A percentile compares a stretch with the other conserved stretches of the same genome.
These are phyloP conservation scores for Aythya baeri DNA, from an alignment of 2,113 vertebrate genomes.

Conservation along the genomic window DNA sequence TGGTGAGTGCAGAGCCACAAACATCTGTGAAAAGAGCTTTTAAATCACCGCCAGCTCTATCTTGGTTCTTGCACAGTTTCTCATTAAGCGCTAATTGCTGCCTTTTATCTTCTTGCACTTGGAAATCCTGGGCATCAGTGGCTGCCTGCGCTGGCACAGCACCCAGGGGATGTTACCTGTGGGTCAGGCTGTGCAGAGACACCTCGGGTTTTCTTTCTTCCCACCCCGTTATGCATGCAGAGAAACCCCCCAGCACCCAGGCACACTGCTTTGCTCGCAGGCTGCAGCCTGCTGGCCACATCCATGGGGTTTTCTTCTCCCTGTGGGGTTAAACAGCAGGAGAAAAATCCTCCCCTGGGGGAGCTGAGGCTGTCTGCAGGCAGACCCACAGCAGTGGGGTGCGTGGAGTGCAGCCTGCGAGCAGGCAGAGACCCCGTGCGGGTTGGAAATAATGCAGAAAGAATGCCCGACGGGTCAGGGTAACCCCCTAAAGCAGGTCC, in stretches of 20 bases:
- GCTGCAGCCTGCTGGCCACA: neutral
- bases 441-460: neutral
- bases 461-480: neutral
- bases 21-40: neutral
- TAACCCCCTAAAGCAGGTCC: neutral
- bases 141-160: neutral
- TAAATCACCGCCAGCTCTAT: neutral
- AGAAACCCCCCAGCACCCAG: neutral
- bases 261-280: neutral
- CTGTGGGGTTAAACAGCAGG: too few species aligned
- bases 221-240: rapidly evolving
- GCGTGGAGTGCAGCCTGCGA: neutral
- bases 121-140: neutral
- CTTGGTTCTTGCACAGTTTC: neutral
- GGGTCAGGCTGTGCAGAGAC: rapidly evolving
- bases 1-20: rapidly evolving
- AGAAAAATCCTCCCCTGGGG: neutral
- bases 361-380: neutral
- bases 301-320: neutral
- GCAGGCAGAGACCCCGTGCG: neutral
- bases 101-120: neutral
- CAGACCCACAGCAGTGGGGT: neutral
- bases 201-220: neutral
- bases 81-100: neutral
- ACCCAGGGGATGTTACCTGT: rapidly evolving